These are phyloP conservation scores for Drosophila birchii DNA, from an alignment of 2,888 invertebrate genomes.

Conservation along the genomic window DNA sequence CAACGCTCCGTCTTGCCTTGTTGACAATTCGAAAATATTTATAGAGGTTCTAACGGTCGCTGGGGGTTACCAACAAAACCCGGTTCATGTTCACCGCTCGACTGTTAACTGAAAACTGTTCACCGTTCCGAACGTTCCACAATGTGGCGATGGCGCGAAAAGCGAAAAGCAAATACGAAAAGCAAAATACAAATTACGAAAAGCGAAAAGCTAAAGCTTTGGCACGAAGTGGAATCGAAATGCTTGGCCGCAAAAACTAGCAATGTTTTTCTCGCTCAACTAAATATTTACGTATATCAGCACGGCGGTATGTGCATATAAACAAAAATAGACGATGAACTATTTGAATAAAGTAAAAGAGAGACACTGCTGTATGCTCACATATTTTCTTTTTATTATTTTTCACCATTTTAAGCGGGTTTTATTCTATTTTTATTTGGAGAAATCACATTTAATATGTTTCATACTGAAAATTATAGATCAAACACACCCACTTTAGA, in stretches of 20 bases:
- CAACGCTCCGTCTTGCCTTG: slow-evolving; percentile 60
- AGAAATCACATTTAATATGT: neutral
- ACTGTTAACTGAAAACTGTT: slow-evolving; percentile 73
- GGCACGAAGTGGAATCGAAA: slow-evolving; percentile 54
- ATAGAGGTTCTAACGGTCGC: slow-evolving; percentile 59
- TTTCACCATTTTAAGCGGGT: neutral
- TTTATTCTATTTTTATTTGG: neutral
- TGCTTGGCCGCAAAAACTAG: slow-evolving; percentile 28
- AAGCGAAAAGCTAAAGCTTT: slow-evolving; percentile 31
- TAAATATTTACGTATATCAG: slow-evolving; percentile 29
- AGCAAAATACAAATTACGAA: slow-evolving; percentile 36
- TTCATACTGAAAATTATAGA: neutral
- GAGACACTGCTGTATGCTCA: slow-evolving; percentile 9
- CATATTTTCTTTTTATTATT: slow-evolving; percentile 6
- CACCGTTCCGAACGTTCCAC: slow-evolving; percentile 28
- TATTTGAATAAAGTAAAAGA: slow-evolving; percentile 40
- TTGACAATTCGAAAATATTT: slow-evolving; percentile 62
- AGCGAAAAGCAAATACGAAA: slow-evolving; percentile 45
- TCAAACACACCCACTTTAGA: neutral
- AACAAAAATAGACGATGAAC: slow-evolving; percentile 36
- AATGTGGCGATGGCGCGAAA: slow-evolving; percentile 65
- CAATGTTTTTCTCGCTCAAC: slow-evolving; percentile 29
- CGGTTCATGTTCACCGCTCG: slow-evolving; percentile 73
- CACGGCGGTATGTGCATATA: slow-evolving; percentile 7
- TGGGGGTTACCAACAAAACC: slow-evolving; percentile 55